Evolutionary conservation across 2,888 invertebrate species (phyloP), one percentile per base, ranked within the genome.

Genomic region (Drosophila greeni): DNA sequence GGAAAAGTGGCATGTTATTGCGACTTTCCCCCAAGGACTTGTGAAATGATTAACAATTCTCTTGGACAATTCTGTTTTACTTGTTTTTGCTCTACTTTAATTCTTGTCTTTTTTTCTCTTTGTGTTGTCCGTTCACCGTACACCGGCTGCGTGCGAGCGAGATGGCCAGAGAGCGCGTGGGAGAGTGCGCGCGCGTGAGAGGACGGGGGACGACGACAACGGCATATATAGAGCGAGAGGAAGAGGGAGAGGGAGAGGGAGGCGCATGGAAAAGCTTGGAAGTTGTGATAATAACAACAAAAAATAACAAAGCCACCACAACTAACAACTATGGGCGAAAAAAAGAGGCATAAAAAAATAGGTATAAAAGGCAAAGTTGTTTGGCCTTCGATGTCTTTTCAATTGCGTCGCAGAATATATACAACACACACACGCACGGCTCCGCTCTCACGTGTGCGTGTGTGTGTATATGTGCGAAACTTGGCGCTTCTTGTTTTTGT

Each of bases 311-410:
- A 53, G 48, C 33, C 55, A 34, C 24, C 55, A 48, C 33, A 16
- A 48, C 24, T 48, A 56, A 53, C 54, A 70, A 59, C 26, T 31
- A 39, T 14, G 47, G 29, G 48, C 48, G 18, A 52, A 62, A 45
- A 69, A 70, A 73, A 54, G 54, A 62, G 23, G 34, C 14, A 39
- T 59, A 47, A 37, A 64, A 69, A 69, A 54, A 55, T 62, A 68
- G 66, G 69, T 58, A 67, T 64, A 76, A 76, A 79, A 75, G 66
- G 70, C 82, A 76, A 79, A 76, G 81, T 81, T 81, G 81, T 82
- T 82, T 84, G 85, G 81, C 81, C 85, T 82, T 82, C 85, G 72
- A 82, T 80, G 83, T 83, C 78, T 81, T 81, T 81, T 80, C 75
- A 80, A 82, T 82, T 82, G 81, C 81, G 81, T 77, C 81, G 81